phyloP scores from a whole-genome alignment of 2,797 vertebrate species.

The Acanthiza pusilla region DNA sequence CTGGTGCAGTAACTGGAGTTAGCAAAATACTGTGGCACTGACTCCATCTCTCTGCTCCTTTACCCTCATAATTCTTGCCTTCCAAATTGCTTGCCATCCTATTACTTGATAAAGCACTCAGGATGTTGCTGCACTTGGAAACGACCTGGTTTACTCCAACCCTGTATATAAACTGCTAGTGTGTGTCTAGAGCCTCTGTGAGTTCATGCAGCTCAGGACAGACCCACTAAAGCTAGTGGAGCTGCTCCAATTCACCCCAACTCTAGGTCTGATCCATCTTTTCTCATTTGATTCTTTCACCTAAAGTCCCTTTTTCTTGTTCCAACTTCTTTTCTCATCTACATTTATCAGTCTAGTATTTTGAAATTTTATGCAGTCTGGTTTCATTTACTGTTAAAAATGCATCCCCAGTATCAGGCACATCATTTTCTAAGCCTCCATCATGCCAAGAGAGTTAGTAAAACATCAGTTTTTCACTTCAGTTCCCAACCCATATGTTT shows the following conservation, averaged over 20 bases:
- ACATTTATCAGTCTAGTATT: background rate
- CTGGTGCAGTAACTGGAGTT: background rate
- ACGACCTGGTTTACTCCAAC: background rate
- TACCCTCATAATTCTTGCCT: background rate
- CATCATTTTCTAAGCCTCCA: slow-evolving; percentile 34
- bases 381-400: slow-evolving; percentile 56
- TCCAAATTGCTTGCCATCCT: background rate
- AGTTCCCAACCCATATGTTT: slow-evolving; percentile 67
- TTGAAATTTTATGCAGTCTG: slow-evolving; percentile 30
- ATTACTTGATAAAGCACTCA: background rate
- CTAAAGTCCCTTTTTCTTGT: background rate
- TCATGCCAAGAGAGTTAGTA: slow-evolving; percentile 44
- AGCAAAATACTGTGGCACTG: background rate
- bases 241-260: background rate
- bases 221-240: background rate
- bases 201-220: background rate
- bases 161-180: background rate
- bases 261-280: background rate
- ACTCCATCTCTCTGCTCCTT: background rate
- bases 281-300: background rate
- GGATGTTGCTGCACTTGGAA: background rate
- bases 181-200: background rate
- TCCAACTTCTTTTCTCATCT: background rate
- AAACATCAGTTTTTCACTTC: slow-evolving; percentile 62
- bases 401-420: background rate